Base-by-base conservation (phyloP, 2,888 invertebrate genomes). In the Calameuta pallipes region DNA sequence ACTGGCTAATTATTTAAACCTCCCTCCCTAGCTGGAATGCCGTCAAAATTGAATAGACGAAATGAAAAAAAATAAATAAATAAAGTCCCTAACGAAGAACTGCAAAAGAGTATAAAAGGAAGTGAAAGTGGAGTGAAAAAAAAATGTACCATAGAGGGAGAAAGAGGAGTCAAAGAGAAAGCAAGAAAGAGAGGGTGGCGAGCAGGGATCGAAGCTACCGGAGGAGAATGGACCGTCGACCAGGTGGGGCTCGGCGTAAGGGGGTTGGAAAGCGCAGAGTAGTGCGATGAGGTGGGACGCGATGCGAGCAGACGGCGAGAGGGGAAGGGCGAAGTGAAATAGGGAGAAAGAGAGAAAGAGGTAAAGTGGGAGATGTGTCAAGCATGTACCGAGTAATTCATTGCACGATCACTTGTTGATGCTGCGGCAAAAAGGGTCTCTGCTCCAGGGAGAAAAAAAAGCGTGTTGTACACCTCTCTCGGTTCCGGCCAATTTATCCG, bases 341-440 rank as follows among this genome's bases (percentile, higher is more conserved):
- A 73, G 76, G 37, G 73, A 73, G 73, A 73, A 73, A 76, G 12
- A 73, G 73, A 34, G 37, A 77, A 33, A 70, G 70, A 76, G 78
- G 41, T 74, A 75, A 75, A 75, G 78, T 69, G 70, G 70, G 69
- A 75, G 78, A 75, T 75, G 75, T 78, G 78, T 75, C 74, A 78
- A 78, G 78, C 75, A 75, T 78, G 75, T 78, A 78, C 78, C 78
- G 69, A 78, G 69, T 75, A 78, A 78, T 78, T 78, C 78, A 78
- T 78, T 78, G 69, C 78, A 75, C 69, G 78, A 78, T 78, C 78
- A 78, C 78, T 78, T 78, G 78, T 78, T 78, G 78, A 78, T 78
- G 78, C 78, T 75, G 36, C 75, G 37, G 78, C 75, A 78, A 78
- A 78, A 78, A 78, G 78, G 78, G 78, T 78, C 56, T 35, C 70